phyloP scores from a whole-genome alignment of 2,113 vertebrate species.

The Cygnus atratus region DNA sequence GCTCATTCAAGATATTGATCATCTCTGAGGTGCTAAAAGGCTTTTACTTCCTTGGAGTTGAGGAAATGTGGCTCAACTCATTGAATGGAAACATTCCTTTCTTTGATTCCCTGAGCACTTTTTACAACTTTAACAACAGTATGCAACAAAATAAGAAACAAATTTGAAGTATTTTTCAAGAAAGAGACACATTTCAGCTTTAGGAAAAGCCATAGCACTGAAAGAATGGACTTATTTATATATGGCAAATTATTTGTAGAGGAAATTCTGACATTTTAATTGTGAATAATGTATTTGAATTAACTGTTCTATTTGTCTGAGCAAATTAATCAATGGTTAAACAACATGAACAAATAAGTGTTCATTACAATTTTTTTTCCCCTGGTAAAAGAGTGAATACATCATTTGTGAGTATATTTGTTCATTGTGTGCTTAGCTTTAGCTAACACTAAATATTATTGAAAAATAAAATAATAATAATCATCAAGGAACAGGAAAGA shows the following conservation, averaged over 20 bases:
- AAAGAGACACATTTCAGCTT: not conserved
- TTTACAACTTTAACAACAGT: not conserved
- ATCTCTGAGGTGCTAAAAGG: not conserved
- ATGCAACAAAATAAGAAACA: not conserved
- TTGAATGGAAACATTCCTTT: not conserved
- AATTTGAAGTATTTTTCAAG: not conserved
- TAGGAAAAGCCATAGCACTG: not conserved
- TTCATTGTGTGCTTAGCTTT: not conserved
- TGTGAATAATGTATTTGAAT: too few relatives aligned
- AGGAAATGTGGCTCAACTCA: not conserved
- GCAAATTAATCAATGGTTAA: not conserved
- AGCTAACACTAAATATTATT: not conserved
- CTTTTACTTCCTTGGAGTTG: not conserved
- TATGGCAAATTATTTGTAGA: not conserved
- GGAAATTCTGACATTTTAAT: not conserved
- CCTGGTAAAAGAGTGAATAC: not conserved
- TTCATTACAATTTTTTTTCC: not conserved
- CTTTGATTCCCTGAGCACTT: not conserved
- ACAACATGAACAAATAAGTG: not conserved
- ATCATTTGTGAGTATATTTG: not conserved
- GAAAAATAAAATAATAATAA: too few relatives aligned
- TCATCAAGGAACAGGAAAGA: too few relatives aligned
- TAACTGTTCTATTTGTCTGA: not conserved
- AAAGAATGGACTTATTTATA: not conserved
- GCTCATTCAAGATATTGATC: not conserved